These are phyloP conservation scores for Aeoliscus strigatus DNA, from an alignment of 2,797 vertebrate species.

Conservation along the genomic window DNA sequence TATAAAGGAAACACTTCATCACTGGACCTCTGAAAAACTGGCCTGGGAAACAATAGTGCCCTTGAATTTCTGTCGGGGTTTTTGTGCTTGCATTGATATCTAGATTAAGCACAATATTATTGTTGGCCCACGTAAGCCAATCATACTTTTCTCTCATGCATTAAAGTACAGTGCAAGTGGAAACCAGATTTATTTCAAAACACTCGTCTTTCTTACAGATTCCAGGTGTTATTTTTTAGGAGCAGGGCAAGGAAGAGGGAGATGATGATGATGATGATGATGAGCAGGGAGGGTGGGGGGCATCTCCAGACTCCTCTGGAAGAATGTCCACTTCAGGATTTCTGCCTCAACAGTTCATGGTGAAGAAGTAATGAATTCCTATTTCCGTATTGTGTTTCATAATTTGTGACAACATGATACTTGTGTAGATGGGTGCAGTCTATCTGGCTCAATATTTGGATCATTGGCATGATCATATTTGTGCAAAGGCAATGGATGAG, in stretches of 20 bases:
- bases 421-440: no score
- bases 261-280: constrained; percentile 39
- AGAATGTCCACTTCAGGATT: constrained; percentile 9
- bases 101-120: constrained; percentile 77
- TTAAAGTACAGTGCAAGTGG: constrained; percentile 47
- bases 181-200: constrained; percentile 53
- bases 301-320: constrained; percentile 20
- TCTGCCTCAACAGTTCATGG: constrained; percentile 18
- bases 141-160: constrained; percentile 59
- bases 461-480: no score
- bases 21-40: constrained; percentile 44
- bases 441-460: no score
- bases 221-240: constrained; percentile 34
- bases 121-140: constrained; percentile 64
- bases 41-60: constrained; percentile 65
- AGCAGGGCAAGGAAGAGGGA: constrained; percentile 9
- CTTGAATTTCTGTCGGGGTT: constrained; percentile 68
- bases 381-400: no score
- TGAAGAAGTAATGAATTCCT: no score
- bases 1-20: constrained; percentile 65
- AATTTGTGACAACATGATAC: no score
- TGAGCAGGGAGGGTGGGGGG: constrained; percentile 25
- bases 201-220: constrained; percentile 43
- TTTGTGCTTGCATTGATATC: constrained; percentile 71
- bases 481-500: no score